Evolutionary conservation across 2,797 vertebrate genomes (phyloP).

Genomic region (Knipowitschia caucasica): DNA sequence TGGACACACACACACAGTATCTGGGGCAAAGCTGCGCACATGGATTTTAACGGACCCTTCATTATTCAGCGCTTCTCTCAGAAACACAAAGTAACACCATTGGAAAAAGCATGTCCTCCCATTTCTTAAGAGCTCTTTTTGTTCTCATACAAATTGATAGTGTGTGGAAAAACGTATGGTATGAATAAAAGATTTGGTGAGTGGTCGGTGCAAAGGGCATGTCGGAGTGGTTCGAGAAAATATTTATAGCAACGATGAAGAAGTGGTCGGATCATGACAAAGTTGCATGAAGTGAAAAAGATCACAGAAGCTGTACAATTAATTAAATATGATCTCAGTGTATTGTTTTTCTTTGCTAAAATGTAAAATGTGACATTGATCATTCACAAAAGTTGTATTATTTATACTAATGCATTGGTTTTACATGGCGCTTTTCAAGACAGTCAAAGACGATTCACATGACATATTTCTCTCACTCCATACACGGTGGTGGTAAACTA

Average conservation of each 20-base stretch:
- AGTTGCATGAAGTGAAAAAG: background rate
- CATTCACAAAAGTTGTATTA: no score
- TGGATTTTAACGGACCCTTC: slow-evolving; percentile 18
- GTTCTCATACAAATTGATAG: slow-evolving; percentile 3
- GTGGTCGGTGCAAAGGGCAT: background rate
- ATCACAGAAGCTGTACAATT: background rate
- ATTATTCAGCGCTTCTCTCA: slow-evolving; percentile 10
- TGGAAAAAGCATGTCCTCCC: no score
- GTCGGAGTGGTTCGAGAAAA: background rate
- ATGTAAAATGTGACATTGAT: no score
- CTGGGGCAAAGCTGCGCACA: slow-evolving; percentile 34
- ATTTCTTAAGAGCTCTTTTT: slow-evolving; percentile 1
- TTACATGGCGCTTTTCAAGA: no score
- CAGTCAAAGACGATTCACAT: no score
- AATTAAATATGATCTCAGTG: background rate
- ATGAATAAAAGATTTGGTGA: slow-evolving; percentile 2
- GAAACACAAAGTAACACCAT: background rate
- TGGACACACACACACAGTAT: slow-evolving; percentile 9
- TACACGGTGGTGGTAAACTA: no score
- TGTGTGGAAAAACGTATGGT: background rate
- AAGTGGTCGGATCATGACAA: background rate
- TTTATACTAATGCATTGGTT: no score
- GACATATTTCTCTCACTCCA: no score
- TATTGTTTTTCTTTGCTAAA: no score
- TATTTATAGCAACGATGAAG: background rate